Conservation (phyloP, 92 coral and sea anemone species). For the Palythoa caribaeorum region DNA sequence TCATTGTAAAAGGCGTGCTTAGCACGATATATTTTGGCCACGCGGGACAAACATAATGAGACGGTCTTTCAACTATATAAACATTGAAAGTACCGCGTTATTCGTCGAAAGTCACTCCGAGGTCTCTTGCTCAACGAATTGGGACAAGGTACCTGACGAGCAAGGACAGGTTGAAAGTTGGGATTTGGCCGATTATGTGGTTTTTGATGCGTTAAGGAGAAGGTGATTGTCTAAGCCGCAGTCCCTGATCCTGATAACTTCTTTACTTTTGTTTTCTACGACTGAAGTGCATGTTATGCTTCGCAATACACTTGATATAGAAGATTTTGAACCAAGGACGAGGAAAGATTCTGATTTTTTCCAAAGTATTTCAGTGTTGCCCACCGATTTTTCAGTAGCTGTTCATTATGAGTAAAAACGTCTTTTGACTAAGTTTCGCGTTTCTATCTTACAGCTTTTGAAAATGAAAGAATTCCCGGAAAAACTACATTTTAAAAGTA, state of each 20-base stretch:
- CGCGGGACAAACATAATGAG: slow-evolving; percentile 15
- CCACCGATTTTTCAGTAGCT: no score
- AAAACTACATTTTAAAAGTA: no score
- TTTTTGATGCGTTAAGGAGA: slow-evolving; percentile 37
- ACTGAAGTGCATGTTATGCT: neutral
- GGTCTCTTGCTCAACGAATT: slow-evolving; percentile 29
- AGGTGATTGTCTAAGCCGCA: slow-evolving; percentile 34
- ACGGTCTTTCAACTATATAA: slow-evolving; percentile 39
- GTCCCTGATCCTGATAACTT: slow-evolving; percentile 30
- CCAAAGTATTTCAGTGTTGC: no score
- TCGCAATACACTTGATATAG: no score
- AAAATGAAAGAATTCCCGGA: no score
- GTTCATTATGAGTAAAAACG: no score
- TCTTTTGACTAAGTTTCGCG: no score
- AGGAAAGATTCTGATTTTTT: no score
- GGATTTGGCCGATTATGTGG: slow-evolving; percentile 33
- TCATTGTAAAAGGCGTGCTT: slow-evolving; percentile 37
- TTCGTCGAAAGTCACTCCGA: slow-evolving; percentile 32
- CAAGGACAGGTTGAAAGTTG: slow-evolving; percentile 42
- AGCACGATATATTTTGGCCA: slow-evolving; percentile 32
- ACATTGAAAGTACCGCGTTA: slow-evolving; percentile 10
- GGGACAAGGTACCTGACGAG: slow-evolving; percentile 24
- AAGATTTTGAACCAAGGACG: no score
- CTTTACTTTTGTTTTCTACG: neutral
- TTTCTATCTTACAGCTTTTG: no score